phyloP scores from a whole-genome alignment of 2,113 vertebrate genomes.

The Protomyctophum bolini region DNA sequence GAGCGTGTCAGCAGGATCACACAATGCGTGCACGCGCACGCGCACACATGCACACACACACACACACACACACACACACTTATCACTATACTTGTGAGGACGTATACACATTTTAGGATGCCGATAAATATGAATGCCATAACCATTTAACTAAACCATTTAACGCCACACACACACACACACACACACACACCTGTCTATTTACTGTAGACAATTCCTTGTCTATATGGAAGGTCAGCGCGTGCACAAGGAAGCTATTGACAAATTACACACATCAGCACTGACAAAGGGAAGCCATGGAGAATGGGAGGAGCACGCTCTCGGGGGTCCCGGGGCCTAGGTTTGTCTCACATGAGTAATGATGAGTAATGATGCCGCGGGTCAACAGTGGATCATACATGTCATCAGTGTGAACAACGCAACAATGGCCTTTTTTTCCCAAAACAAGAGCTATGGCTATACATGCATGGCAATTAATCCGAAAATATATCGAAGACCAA shows the following conservation, averaged over 20 bases:
- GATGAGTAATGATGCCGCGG: conserved; percentile 61
- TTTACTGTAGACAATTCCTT: conserved; percentile 34
- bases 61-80: too few species aligned
- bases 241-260: conserved; percentile 42
- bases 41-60: too few species aligned
- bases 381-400: conserved; percentile 57
- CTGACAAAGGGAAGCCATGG: conserved; percentile 44
- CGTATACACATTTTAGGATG: too few species aligned
- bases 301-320: conserved; percentile 25
- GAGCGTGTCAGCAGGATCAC: conserved; percentile 57
- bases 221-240: conserved; percentile 65
- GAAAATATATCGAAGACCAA: too few species aligned
- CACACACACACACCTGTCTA: conserved; percentile 36
- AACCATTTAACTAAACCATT: too few species aligned
- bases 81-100: too few species aligned
- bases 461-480: too few species aligned
- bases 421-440: too few species aligned
- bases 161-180: too few species aligned
- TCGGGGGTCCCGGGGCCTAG: conserved; percentile 34
- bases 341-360: conserved; percentile 70
- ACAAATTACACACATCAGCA: conserved; percentile 64
- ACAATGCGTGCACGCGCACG: conserved; percentile 43
- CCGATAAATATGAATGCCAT: too few species aligned
- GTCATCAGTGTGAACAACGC: conserved; percentile 29
- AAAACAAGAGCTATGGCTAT: too few species aligned